Percentiles rank a stretch among this genome's conserved stretches.
Evolutionary conservation across 2,888 invertebrate genomes (phyloP).

Genomic region (Laothoe populi): DNA sequence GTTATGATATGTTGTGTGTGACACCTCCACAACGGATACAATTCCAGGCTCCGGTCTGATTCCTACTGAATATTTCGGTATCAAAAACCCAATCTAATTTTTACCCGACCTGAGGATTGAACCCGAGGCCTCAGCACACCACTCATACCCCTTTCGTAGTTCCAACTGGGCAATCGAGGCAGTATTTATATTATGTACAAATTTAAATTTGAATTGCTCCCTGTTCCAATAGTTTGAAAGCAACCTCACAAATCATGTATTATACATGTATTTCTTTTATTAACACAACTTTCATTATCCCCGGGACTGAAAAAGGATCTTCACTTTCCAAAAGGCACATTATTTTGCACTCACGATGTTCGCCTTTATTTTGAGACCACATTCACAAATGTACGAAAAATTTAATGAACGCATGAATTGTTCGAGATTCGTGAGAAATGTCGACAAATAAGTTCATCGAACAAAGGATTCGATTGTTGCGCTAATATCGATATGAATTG

Average conservation of each 20-base stretch:
- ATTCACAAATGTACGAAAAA: constrained; percentile 18
- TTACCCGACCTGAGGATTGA: too few relatives aligned
- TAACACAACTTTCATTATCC: constrained; percentile 8
- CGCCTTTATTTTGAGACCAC: constrained; percentile 23
- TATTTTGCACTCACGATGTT: constrained; percentile 28
- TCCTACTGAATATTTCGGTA: too few relatives aligned
- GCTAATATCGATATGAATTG: constrained; percentile 16
- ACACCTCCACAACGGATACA: too few relatives aligned
- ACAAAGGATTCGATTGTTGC: constrained; percentile 20
- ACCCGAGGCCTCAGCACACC: too few relatives aligned
- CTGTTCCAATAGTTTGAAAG: background rate
- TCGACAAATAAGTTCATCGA: constrained; percentile 15
- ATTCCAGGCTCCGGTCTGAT: too few relatives aligned
- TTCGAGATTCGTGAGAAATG: constrained; percentile 15
- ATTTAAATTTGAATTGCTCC: too few relatives aligned
- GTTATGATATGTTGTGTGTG: too few relatives aligned
- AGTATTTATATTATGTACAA: too few relatives aligned
- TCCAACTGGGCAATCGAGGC: too few relatives aligned
- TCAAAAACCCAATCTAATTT: too few relatives aligned
- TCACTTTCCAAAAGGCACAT: constrained; percentile 28
- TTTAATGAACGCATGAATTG: constrained; percentile 10
- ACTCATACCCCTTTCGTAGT: too few relatives aligned
- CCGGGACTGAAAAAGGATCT: constrained; percentile 17
- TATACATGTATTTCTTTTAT: background rate
- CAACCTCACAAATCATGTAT: constrained; percentile 6